Percentiles rank a stretch among this genome's conserved stretches.
These are phyloP conservation scores for Myotis daubentonii DNA, from an alignment of 2,797 vertebrate species.

Conservation along the genomic window DNA sequence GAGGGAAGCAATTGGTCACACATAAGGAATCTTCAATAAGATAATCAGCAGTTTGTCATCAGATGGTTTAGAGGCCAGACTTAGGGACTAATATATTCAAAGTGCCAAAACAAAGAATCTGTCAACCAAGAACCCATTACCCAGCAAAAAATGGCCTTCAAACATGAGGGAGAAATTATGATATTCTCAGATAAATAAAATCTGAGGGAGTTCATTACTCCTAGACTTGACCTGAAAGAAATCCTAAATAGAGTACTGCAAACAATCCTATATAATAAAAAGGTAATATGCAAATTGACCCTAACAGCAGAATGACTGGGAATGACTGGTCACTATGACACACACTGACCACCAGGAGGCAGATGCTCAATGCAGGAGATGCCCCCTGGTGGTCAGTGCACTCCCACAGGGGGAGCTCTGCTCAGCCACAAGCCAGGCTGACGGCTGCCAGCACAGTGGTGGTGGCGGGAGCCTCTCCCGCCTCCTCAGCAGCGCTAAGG, in stretches of 20 bases:
- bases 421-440: too few species aligned
- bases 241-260: neutral
- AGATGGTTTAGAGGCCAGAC: neutral
- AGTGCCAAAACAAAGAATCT: neutral
- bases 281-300: too few species aligned
- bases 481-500: too few species aligned
- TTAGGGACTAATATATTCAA: neutral
- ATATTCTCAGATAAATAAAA: neutral
- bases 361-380: too few species aligned
- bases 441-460: too few species aligned
- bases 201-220: neutral
- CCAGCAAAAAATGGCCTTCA: neutral
- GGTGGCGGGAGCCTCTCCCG: too few species aligned
- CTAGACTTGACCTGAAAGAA: neutral
- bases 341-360: too few species aligned
- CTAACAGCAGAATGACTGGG: too few species aligned
- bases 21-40: neutral
- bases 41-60: neutral
- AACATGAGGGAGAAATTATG: neutral
- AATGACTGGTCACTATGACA: too few species aligned
- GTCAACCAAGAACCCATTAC: neutral
- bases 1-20: neutral
- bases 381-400: too few species aligned
- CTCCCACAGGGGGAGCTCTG: too few species aligned
- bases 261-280: too few species aligned